Conservation (phyloP, 2,113 vertebrate genomes). For the Sylvia atricapilla region DNA sequence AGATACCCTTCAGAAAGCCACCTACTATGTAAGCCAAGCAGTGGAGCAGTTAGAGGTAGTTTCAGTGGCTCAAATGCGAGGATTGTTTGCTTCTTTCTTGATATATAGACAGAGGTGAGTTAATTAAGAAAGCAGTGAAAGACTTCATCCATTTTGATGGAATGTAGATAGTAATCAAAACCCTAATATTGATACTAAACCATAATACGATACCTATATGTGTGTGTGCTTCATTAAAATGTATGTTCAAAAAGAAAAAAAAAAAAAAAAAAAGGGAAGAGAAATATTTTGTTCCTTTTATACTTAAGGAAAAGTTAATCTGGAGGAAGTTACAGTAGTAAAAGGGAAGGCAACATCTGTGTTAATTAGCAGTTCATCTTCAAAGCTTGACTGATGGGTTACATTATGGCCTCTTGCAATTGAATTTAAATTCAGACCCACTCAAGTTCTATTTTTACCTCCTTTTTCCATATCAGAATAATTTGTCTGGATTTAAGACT, state of each 20-base stretch:
- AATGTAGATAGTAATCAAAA: background rate
- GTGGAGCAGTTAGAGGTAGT: background rate
- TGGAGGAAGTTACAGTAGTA: background rate
- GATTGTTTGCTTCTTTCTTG: background rate
- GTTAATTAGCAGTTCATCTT: conserved; percentile 58
- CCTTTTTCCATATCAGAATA: background rate
- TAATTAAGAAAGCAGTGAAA: background rate
- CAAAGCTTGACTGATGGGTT: conserved; percentile 21
- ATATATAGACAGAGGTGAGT: background rate
- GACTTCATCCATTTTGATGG: background rate
- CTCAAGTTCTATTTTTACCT: conserved; percentile 1
- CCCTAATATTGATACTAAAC: background rate
- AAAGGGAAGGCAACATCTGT: conserved; percentile 34
- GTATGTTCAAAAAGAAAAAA: background rate
- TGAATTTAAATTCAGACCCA: conserved; percentile 22
- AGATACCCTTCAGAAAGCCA: background rate
- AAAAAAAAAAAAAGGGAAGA: background rate
- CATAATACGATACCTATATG: background rate
- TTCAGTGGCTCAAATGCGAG: background rate
- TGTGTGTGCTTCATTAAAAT: background rate
- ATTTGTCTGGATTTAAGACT: conserved; percentile 27
- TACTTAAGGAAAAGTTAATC: background rate
- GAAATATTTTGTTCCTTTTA: background rate
- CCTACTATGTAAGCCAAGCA: background rate
- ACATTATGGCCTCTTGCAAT: conserved; percentile 3